phyloP scores from a whole-genome alignment of 2,113 vertebrate species.

The Perccottus glenii region DNA sequence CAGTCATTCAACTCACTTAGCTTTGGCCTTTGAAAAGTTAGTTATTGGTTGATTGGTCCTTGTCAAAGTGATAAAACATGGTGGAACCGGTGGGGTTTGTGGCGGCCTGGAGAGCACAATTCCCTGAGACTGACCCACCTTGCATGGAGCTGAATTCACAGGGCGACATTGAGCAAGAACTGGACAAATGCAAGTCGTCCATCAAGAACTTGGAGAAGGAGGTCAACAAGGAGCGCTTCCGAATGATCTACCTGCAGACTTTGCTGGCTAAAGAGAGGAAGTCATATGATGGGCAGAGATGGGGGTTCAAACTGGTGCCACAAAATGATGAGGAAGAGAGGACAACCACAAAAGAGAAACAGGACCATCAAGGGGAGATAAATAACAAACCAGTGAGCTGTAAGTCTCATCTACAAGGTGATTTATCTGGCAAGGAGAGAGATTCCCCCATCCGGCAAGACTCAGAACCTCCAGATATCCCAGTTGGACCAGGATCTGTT shows the following conservation, averaged over 20 bases:
- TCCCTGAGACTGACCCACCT: conserved; percentile 94
- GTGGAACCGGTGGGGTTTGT: conserved; percentile 97
- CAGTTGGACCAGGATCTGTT: conserved; percentile 82
- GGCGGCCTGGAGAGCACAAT: conserved; percentile 97
- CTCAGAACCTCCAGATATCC: conserved; percentile 46
- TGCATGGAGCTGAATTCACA: conserved; percentile 92
- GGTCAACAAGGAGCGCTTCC: conserved; percentile 97
- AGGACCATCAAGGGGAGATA: conserved; percentile 58
- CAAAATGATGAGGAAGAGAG: conserved; percentile 71
- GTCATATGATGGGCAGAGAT: conserved; percentile 92
- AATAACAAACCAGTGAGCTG: conserved; percentile 69
- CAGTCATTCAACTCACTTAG: conserved; percentile 1
- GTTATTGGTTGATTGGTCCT: conserved; percentile 30
- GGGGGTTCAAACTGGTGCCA: conserved; percentile 87
- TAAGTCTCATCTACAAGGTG: conserved; percentile 72
- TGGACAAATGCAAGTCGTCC: conserved; percentile 93
- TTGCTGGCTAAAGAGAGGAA: conserved; percentile 95
- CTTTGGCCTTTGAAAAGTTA: conserved; percentile 12
- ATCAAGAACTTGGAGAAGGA: conserved; percentile 93
- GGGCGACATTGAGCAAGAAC: conserved; percentile 92
- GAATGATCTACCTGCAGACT: conserved; percentile 99
- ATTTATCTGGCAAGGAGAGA: conserved; percentile 65
- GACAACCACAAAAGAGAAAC: conserved; percentile 60
- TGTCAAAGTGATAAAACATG: conserved; percentile 78
- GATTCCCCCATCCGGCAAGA: conserved; percentile 59